Evolutionary conservation across 2,888 invertebrate genomes (phyloP), one percentile per base, ranked within the genome.

Genomic region (Tetheella fluctuosa): DNA sequence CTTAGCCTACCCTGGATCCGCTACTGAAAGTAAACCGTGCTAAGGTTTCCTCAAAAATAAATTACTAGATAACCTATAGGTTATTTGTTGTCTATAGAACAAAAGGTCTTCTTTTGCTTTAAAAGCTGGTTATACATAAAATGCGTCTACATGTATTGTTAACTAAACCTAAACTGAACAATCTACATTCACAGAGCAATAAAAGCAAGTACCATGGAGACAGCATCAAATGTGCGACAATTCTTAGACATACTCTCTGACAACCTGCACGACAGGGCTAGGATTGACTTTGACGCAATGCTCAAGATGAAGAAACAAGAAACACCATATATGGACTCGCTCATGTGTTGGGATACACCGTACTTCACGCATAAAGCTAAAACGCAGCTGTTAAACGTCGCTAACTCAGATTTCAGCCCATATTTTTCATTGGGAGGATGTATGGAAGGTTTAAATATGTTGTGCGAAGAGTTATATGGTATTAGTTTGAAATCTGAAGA

Each of bases 381-480:
- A 83, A 94, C 94, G 0, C 94, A 95, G 63, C 94, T 96, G 77
- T 90, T 97, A 0, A 94, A 96, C 63, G 95, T 95, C 0, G 95
- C 95, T 13, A 94, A 95, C 59, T 94, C 95, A 5, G 97, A 97
- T 74, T 97, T 96, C 76, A 94, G 96, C 52, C 97, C 97, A 2
- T 98, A 96, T 86, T 98, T 98, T 88, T 98, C 97, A 13, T 93
- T 99, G 0, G 99, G 99, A 0, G 95, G 96, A 8, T 99, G 99
- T 77, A 99, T 99, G 98, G 98, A 99, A 78, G 99, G 99, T 0
- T 91, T 99, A n/a, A 97, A 97, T 83, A 94, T 96, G 81, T 88
- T 99, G n/a, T 96, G 98, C 70, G 94, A 96, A 65, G 94, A 95
- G 23, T 90, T 99, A 5, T 99, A 96, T 77, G 97, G 97, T 0